Conservation (phyloP, 2,888 invertebrate species). For the Drosophila helvetica region DNA sequence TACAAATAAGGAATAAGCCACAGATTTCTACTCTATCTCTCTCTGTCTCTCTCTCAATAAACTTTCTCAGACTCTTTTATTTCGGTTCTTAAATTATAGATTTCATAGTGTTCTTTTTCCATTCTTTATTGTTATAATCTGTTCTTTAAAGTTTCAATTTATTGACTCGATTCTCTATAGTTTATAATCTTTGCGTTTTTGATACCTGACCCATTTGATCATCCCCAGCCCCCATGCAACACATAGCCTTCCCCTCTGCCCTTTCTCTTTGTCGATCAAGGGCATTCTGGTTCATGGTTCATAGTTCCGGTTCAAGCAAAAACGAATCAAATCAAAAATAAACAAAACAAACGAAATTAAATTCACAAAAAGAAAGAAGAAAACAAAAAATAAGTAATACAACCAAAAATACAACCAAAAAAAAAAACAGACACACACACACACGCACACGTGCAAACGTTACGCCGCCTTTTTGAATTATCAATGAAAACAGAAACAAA, state of each 20-base stretch:
- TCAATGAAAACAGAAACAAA: constrained; percentile 29
- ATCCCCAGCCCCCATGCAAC: too few relatives aligned
- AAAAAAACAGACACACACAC: too few relatives aligned
- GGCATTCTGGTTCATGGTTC: too few relatives aligned
- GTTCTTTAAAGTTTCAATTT: too few relatives aligned
- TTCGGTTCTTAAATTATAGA: too few relatives aligned
- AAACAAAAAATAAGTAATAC: neutral
- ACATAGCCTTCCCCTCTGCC: constrained; percentile 5
- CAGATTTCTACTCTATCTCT: too few relatives aligned
- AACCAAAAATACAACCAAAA: constrained; percentile 7
- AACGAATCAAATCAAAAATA: constrained; percentile 31
- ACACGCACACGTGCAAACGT: constrained; percentile 6
- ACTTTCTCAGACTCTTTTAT: too few relatives aligned
- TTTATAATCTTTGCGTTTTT: neutral
- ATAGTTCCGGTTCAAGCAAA: constrained; percentile 11
- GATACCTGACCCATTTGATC: neutral
- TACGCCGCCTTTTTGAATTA: constrained; percentile 39
- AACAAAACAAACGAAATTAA: constrained; percentile 21
- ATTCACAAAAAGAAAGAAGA: constrained; percentile 5
- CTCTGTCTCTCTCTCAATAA: too few relatives aligned
- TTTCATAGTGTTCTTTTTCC: too few relatives aligned
- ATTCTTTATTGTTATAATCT: too few relatives aligned
- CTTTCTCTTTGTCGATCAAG: constrained; percentile 28
- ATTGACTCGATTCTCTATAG: too few relatives aligned
- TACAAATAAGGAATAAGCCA: neutral